Conservation (phyloP, 2,113 vertebrate species). For the Mesoclemmys tuberculata region DNA sequence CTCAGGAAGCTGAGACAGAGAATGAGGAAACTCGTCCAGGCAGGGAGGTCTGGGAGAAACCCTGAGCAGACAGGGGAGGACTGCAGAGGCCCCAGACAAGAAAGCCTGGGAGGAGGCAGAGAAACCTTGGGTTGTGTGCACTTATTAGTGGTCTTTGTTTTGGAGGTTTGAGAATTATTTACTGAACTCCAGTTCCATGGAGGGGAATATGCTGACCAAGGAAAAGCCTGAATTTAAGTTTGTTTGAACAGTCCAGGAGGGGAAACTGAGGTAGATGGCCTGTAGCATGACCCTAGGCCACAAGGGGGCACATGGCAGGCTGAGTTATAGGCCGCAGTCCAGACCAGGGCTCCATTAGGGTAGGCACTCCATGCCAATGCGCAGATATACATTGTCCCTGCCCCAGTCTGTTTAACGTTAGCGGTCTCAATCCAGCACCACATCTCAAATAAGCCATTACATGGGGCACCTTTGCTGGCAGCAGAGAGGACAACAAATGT, state of each 20-base stretch:
- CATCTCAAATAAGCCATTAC: not conserved
- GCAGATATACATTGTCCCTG: not conserved
- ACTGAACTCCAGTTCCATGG: not conserved
- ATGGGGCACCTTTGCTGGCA: accelerated
- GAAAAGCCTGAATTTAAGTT: not conserved
- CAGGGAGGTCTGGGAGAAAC: not conserved
- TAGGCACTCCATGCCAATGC: not conserved
- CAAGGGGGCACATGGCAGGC: not conserved
- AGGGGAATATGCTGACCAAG: not conserved
- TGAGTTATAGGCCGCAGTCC: not conserved
- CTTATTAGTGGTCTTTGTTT: not conserved
- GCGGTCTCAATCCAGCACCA: not conserved
- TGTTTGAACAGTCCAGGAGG: not conserved
- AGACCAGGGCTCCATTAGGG: not conserved
- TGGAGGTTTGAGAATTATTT: not conserved
- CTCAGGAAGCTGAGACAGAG: too few relatives aligned
- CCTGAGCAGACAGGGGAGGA: not conserved
- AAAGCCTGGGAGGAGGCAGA: not conserved
- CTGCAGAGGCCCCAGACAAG: not conserved
- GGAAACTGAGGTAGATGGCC: not conserved
- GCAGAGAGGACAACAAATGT: not conserved
- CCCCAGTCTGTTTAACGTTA: not conserved
- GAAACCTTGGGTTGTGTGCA: not conserved
- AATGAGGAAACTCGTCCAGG: not conserved
- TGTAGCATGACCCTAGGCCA: not conserved